Evolutionary conservation across 2,797 vertebrate genomes (phyloP), one percentile per base, ranked within the genome.

Genomic region (Xiphorhynchus erythropygius): DNA sequence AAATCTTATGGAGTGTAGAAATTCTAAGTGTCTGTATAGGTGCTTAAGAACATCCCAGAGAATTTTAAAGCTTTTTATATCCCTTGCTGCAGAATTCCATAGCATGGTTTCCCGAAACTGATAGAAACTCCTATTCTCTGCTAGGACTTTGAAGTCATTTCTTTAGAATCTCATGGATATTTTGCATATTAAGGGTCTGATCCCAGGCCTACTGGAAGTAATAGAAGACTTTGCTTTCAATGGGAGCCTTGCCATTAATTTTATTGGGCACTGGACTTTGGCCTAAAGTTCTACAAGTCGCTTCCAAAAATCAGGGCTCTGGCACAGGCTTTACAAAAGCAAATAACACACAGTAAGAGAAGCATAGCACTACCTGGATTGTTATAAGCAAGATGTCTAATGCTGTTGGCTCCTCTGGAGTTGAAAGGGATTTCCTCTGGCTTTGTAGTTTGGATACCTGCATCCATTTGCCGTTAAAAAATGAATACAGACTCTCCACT

Each of bases 381-480:
- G 99, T 99, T 98, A 99, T 99, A 94, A 99, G 98, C 95, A 99
- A 98, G 96, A 99, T 98, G 96, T 99, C 99, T 77, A 99, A 98
- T 14, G 99, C 99, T 37, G 99, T 99, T 64, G 99, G 99, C 93
- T 99, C 99, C 96, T 99, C 99, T 0, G 99, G 99, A 14, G 99
- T 99, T 94, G 99, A 99, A 78, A 99, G 98, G n/a, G 99, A 99
- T 98, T 99, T 99, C 96, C 99, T 98, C 98, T 99, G 99, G 95
- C 99, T 99, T 98, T 99, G 99, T 74, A 99, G 98, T 87, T 99
- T 99, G 97, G 98, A 98, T 94, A 99, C 98, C 95, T 98, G 99
- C 98, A 99, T 99, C 99, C 99, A 99, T 96, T 99, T 99, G 81
- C 99, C 99, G 14, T 98, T 99, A 96, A 99, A 98, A 97, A 99